These are phyloP conservation scores for Polia nebulosa DNA, from an alignment of 2,888 invertebrate species.

Conservation along the genomic window DNA sequence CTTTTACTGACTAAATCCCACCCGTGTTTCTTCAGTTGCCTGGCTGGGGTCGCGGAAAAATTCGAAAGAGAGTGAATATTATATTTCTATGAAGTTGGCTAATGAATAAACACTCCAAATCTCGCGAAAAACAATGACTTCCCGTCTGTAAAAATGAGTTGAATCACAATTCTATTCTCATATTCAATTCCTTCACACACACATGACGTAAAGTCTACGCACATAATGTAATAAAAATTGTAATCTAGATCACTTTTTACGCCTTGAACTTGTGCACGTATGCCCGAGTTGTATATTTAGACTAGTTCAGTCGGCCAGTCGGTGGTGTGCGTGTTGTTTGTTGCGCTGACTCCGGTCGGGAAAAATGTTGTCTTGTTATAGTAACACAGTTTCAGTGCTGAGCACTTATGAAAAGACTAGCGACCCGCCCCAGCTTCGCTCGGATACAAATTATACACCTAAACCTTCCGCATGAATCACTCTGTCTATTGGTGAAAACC, in stretches of 20 bases:
- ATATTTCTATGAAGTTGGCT: no score
- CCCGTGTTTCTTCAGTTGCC: no score
- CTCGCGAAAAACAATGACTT: no score
- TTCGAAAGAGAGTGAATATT: no score
- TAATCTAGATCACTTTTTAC: constrained; percentile 33
- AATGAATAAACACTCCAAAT: no score
- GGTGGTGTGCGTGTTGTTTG: neutral
- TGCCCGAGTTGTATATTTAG: constrained; percentile 35
- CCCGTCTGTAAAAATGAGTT: neutral
- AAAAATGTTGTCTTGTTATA: constrained; percentile 1
- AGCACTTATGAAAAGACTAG: no score
- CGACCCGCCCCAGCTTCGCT: no score
- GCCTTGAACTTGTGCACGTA: constrained; percentile 56
- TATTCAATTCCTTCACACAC: neutral
- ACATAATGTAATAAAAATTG: constrained; percentile 8
- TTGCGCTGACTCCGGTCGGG: neutral
- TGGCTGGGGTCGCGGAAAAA: no score
- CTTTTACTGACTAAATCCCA: no score
- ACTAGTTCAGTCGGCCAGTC: neutral
- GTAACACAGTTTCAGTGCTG: neutral
- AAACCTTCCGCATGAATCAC: no score
- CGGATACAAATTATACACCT: no score
- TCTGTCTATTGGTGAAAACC: no score
- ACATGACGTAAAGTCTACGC: constrained; percentile 17
- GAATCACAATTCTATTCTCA: neutral